Percentiles rank a stretch among this genome's conserved stretches.
Conservation (phyloP, 2,113 vertebrate species). For the Dasyprocta punctata region DNA sequence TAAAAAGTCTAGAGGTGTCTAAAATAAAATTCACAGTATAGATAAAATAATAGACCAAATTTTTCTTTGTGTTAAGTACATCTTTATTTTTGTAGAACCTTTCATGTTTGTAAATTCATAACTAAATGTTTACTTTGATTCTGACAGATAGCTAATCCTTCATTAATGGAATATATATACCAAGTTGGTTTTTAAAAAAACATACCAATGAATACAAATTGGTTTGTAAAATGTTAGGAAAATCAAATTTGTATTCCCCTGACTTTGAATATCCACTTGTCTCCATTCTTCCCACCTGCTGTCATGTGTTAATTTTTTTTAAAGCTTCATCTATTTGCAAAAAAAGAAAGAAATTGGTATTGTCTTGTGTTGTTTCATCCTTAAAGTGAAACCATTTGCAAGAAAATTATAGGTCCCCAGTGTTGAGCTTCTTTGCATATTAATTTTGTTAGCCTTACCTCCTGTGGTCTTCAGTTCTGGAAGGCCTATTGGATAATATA, state of each 20-base stretch:
- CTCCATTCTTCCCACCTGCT: constrained; percentile 94
- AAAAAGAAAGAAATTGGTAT: constrained; percentile 90
- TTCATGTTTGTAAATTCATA: constrained; percentile 78
- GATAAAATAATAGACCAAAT: not conserved
- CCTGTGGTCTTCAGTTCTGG: constrained; percentile 94
- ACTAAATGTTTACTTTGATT: constrained; percentile 81
- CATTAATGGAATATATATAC: constrained; percentile 87
- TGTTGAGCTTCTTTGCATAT: constrained; percentile 98
- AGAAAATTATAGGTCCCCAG: constrained; percentile 98
- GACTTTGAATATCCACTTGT: constrained; percentile 92
- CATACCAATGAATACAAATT: constrained; percentile 89
- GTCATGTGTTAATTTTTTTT: constrained; percentile 94
- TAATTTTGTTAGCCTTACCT: constrained; percentile 99
- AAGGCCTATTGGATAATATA: constrained; percentile 94
- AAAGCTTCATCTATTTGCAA: constrained; percentile 91
- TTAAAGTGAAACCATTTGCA: constrained; percentile 96
- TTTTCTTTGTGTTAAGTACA: constrained; percentile 39
- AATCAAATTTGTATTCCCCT: constrained; percentile 89
- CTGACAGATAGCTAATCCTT: constrained; percentile 79
- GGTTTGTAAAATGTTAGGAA: constrained; percentile 92
- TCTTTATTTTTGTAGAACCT: constrained; percentile 59
- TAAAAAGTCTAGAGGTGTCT: constrained; percentile 52
- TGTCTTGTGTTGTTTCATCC: constrained; percentile 95
- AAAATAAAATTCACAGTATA: constrained; percentile 59
- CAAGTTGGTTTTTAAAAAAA: constrained; percentile 81